Evolutionary conservation across 2,113 vertebrate genomes (phyloP).

Genomic region (Phodopus roborovskii): DNA sequence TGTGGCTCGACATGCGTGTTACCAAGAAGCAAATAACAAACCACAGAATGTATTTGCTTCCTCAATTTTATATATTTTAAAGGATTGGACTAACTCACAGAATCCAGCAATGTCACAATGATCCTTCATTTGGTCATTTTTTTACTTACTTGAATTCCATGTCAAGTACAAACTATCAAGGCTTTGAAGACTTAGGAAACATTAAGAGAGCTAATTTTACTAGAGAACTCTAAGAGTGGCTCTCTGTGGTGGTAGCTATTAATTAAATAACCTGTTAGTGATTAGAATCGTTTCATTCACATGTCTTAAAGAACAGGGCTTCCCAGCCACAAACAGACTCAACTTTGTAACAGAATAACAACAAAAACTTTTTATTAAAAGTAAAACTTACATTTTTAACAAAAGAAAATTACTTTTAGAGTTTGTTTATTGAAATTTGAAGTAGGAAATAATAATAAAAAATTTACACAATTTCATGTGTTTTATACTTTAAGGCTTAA

Average conservation of each 20-base stretch:
- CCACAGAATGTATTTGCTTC: too few relatives aligned
- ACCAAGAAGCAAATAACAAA: background rate
- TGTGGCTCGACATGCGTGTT: background rate
- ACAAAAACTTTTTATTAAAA: slow-evolving; percentile 46
- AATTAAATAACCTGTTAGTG: background rate
- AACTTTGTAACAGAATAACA: slow-evolving; percentile 48
- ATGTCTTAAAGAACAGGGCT: slow-evolving; percentile 45
- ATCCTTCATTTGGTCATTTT: slow-evolving; percentile 1
- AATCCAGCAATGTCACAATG: background rate
- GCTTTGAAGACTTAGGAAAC: slow-evolving; percentile 29
- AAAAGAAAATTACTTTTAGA: slow-evolving; percentile 56
- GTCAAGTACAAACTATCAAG: slow-evolving; percentile 57
- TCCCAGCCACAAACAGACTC: slow-evolving; percentile 57
- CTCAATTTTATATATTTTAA: background rate
- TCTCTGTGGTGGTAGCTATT: background rate
- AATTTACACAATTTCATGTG: slow-evolving; percentile 65
- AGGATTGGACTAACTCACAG: background rate
- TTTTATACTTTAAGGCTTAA: slow-evolving; percentile 69
- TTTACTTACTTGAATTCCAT: slow-evolving; percentile 44
- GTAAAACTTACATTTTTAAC: slow-evolving; percentile 34
- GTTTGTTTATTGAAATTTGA: slow-evolving; percentile 76
- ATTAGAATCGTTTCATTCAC: slow-evolving; percentile 20
- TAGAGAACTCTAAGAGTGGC: background rate
- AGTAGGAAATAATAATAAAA: slow-evolving; percentile 70
- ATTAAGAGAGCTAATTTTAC: slow-evolving; percentile 42